Conservation (phyloP, 2,113 vertebrate genomes). For the Desmodus rotundus region DNA sequence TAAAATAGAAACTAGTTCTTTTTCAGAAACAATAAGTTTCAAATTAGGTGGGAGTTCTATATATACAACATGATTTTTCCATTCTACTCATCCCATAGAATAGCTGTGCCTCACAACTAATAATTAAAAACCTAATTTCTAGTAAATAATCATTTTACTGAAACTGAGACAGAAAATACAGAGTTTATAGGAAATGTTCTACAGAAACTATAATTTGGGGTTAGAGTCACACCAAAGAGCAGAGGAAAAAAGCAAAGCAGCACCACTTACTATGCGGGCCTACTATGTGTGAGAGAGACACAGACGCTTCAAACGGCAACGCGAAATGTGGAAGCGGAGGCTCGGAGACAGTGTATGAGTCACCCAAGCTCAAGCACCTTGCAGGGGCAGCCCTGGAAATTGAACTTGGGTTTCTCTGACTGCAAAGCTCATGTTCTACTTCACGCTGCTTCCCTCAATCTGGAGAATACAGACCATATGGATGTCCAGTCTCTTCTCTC, state of each 20-base stretch:
- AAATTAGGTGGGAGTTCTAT: background rate
- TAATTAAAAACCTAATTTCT: background rate
- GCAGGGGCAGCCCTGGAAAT: background rate
- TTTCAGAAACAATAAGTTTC: background rate
- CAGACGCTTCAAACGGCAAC: background rate
- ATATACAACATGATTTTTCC: background rate
- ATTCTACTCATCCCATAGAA: background rate
- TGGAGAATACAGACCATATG: background rate
- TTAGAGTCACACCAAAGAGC: background rate
- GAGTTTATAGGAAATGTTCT: background rate
- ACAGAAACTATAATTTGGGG: background rate
- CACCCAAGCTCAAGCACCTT: background rate
- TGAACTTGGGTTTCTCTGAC: background rate
- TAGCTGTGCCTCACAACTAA: background rate
- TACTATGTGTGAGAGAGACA: rapidly evolving
- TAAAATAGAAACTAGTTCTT: background rate
- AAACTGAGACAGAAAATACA: background rate
- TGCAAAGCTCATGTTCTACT: background rate
- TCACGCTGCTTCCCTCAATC: background rate
- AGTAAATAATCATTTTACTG: constrained; percentile 6
- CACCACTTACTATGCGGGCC: background rate
- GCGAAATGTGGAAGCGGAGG: background rate
- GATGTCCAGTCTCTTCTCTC: background rate
- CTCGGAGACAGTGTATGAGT: background rate
- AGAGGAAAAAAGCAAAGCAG: background rate